Conservation (phyloP, 2,888 invertebrate genomes). For the Gastracanthus pulcherrimus region DNA sequence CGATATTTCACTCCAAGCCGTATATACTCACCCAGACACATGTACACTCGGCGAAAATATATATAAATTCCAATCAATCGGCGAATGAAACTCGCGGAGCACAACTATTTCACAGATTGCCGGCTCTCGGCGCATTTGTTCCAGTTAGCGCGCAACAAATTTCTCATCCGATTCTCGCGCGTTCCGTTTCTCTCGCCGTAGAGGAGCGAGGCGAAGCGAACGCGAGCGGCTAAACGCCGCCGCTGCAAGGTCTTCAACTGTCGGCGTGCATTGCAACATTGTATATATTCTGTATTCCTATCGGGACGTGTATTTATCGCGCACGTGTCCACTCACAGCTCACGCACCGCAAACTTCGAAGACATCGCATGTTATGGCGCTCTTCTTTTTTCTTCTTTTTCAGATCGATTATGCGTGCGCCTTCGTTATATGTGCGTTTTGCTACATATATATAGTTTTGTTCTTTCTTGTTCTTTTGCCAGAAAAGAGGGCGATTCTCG, state of each 20-base stretch:
- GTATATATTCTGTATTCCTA: slow-evolving; percentile 34
- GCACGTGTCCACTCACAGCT: background rate
- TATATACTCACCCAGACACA: background rate
- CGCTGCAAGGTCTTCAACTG: slow-evolving; percentile 36
- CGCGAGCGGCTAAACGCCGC: background rate
- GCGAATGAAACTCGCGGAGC: background rate
- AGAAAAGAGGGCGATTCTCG: background rate
- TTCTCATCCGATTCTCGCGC: slow-evolving; percentile 29
- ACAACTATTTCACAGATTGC: background rate
- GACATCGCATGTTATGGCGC: background rate
- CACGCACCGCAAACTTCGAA: background rate
- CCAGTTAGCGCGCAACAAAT: slow-evolving; percentile 25
- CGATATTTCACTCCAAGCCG: background rate
- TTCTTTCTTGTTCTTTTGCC: background rate
- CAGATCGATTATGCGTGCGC: background rate
- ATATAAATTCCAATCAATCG: background rate
- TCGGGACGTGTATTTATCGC: slow-evolving; percentile 17
- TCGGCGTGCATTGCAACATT: slow-evolving; percentile 26
- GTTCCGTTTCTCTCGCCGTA: background rate
- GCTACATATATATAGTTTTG: background rate
- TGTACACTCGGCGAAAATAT: background rate
- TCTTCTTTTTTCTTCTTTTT: background rate
- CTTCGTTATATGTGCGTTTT: background rate
- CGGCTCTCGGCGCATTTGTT: slow-evolving; percentile 7
- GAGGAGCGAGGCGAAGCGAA: background rate